A percentile compares a stretch with the other conserved stretches of the same genome.
Conservation (phyloP, 2,113 vertebrate species). For the Zonotrichia leucophrys region DNA sequence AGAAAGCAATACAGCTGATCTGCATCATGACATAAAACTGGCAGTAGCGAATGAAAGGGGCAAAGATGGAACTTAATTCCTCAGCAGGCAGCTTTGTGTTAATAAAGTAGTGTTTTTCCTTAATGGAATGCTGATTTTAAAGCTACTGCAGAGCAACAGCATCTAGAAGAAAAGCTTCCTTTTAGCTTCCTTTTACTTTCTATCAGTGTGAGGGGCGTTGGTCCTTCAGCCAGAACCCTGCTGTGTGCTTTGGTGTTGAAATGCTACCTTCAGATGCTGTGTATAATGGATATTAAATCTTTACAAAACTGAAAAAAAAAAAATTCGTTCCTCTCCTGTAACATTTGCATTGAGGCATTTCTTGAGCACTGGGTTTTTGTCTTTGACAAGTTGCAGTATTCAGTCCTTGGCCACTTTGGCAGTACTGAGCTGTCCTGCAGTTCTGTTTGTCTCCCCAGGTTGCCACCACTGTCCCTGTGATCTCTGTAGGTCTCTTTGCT, state of each 20-base stretch:
- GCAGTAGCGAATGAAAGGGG: background rate
- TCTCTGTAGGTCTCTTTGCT: background rate
- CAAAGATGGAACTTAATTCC: background rate
- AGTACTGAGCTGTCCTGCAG: background rate
- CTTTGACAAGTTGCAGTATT: background rate
- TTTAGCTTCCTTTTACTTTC: background rate
- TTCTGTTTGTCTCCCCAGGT: background rate
- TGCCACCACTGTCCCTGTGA: background rate
- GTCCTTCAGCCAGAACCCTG: background rate
- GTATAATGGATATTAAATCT: background rate
- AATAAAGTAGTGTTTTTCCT: background rate
- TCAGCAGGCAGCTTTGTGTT: background rate
- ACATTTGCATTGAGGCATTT: background rate
- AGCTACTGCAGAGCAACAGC: background rate
- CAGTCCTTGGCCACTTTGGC: background rate
- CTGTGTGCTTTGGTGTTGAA: background rate
- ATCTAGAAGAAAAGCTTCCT: background rate
- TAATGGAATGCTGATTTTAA: background rate
- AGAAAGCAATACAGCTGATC: background rate
- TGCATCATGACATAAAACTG: background rate
- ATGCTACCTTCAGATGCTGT: background rate
- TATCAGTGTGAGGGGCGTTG: fast-evolving
- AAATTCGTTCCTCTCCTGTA: background rate
- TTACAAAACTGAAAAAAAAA: background rate
- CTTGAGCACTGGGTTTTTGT: background rate